phyloP scores from a whole-genome alignment of 2,888 invertebrate genomes.

The Nudaria mundana region DNA sequence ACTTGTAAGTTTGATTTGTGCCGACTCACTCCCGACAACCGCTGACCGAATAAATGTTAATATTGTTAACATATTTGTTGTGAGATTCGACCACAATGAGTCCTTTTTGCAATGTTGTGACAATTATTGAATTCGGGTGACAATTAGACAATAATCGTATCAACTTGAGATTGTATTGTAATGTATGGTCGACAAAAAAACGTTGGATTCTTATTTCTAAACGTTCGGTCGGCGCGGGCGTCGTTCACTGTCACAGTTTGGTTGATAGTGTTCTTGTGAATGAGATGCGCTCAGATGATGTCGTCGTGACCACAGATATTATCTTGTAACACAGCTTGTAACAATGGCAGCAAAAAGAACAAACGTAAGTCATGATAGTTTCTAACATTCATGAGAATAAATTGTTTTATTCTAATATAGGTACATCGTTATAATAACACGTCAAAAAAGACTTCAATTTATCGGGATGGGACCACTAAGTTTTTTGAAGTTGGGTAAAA shows the following conservation, averaged over 20 bases:
- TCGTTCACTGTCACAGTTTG: constrained; percentile 10
- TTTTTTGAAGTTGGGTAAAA: too few species aligned
- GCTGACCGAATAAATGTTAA: constrained; percentile 11
- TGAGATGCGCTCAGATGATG: constrained; percentile 13
- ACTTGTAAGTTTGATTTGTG: constrained; percentile 24
- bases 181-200: constrained; percentile 11
- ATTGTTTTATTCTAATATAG: too few species aligned
- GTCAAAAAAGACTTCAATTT: too few species aligned
- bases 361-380: too few species aligned
- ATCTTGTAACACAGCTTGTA: constrained; percentile 6
- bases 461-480: too few species aligned
- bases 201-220: constrained; percentile 6
- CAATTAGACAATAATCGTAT: constrained; percentile 24
- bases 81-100: constrained; percentile 40
- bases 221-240: too few species aligned
- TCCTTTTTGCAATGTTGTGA: constrained; percentile 26
- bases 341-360: not conserved
- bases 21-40: constrained; percentile 31
- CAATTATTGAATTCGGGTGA: constrained; percentile 18
- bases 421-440: too few species aligned
- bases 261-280: constrained; percentile 20
- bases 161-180: constrained; percentile 22
- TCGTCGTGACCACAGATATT: constrained; percentile 7
- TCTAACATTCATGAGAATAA: too few species aligned
- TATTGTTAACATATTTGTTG: constrained; percentile 37